These are phyloP conservation scores for Danionella dracula DNA, from an alignment of 2,797 vertebrate species.

Conservation along the genomic window DNA sequence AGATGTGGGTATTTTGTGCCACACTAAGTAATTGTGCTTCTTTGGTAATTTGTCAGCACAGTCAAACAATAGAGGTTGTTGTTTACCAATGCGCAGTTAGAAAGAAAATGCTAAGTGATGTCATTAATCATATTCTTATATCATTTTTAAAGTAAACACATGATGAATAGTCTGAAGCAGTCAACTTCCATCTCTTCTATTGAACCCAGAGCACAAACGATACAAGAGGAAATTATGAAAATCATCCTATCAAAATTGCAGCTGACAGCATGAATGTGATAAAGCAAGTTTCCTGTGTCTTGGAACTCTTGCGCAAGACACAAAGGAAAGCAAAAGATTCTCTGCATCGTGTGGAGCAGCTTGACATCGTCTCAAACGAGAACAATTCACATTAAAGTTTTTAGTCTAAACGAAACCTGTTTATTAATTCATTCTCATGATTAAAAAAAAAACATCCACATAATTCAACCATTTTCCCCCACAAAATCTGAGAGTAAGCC, in stretches of 20 bases:
- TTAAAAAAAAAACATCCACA: no score
- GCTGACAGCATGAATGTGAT: background rate
- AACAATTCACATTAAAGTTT: background rate
- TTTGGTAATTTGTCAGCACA: constrained; percentile 12
- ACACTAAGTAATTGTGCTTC: constrained; percentile 31
- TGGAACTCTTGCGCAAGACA: background rate
- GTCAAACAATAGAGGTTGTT: background rate
- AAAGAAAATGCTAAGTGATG: background rate
- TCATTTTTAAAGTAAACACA: no score
- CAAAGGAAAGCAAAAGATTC: background rate
- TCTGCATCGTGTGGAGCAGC: background rate
- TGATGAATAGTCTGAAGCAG: background rate
- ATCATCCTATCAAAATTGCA: background rate
- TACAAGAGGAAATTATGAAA: constrained; percentile 7
- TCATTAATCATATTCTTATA: no score
- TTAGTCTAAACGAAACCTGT: background rate
- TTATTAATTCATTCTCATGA: background rate
- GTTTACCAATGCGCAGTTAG: background rate
- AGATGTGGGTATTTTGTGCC: background rate
- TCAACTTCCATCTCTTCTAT: background rate
- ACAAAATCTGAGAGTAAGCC: no score
- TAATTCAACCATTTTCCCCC: no score
- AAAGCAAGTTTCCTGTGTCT: background rate
- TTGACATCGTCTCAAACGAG: background rate
- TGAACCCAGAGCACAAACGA: background rate